These are phyloP conservation scores for Amazona guildingii DNA, from an alignment of 2,113 vertebrate species.

Conservation along the genomic window DNA sequence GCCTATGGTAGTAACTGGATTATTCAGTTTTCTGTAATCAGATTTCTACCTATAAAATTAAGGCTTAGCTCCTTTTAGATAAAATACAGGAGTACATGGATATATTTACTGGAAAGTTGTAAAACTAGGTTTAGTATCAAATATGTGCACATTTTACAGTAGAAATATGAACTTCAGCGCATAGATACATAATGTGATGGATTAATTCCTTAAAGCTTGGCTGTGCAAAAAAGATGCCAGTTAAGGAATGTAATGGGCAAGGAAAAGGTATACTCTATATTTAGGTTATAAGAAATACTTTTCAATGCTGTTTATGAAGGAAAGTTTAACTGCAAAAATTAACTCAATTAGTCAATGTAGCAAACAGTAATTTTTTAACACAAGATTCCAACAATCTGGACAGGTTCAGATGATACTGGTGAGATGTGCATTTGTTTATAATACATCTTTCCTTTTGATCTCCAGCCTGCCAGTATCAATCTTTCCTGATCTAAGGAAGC, in stretches of 20 bases:
- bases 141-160: neutral
- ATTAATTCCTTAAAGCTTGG: neutral
- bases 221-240: neutral
- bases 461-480: neutral
- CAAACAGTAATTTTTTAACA: neutral
- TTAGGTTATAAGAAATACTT: neutral
- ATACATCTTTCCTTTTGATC: constrained; percentile 11
- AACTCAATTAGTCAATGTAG: neutral
- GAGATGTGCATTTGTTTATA: neutral
- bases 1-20: neutral
- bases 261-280: neutral
- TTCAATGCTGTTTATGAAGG: neutral
- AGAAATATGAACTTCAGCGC: neutral
- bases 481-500: neutral
- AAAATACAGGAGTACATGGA: neutral
- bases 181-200: neutral
- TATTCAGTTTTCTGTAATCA: neutral
- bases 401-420: neutral
- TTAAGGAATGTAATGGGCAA: neutral
- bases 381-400: neutral
- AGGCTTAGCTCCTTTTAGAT: neutral
- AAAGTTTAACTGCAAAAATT: neutral
- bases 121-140: neutral
- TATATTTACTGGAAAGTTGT: neutral
- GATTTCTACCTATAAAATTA: neutral